phyloP scores from a whole-genome alignment of 2,797 vertebrate species.

The Cuniculus paca region DNA sequence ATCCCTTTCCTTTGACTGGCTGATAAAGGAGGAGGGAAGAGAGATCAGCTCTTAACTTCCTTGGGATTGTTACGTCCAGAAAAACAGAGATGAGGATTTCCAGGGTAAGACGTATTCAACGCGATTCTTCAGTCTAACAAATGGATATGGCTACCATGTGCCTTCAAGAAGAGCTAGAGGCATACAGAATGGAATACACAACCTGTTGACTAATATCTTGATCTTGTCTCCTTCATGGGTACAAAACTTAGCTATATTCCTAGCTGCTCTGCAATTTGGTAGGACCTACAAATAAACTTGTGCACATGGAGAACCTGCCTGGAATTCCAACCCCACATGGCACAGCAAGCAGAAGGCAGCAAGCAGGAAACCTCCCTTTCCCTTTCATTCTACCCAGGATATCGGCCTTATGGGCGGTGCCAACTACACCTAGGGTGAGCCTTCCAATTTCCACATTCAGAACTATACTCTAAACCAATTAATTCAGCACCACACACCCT shows the following conservation, averaged over 20 bases:
- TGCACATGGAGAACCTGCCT: neutral
- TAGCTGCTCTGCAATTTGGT: neutral
- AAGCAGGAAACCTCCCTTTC: neutral
- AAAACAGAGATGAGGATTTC: neutral
- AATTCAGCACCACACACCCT: neutral
- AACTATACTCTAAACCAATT: neutral
- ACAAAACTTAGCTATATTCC: neutral
- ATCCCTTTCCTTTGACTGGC: neutral
- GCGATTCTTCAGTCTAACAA: neutral
- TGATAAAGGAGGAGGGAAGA: neutral
- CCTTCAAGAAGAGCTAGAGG: conserved; percentile 1
- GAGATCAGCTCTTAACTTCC: neutral
- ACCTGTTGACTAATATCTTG: neutral
- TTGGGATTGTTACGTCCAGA: conserved; percentile 6
- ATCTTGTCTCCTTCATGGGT: neutral
- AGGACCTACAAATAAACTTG: neutral
- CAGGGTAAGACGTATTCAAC: neutral
- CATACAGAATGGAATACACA: neutral
- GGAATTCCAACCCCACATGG: neutral
- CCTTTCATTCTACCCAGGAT: neutral
- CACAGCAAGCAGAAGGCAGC: neutral
- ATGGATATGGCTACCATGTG: neutral
- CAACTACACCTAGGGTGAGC: neutral
- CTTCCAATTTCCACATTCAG: neutral
- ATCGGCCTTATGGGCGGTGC: neutral